Evolutionary conservation across 1,140 invertebrate species (phyloP).

Genomic region (Acromyrmex charruanus): DNA sequence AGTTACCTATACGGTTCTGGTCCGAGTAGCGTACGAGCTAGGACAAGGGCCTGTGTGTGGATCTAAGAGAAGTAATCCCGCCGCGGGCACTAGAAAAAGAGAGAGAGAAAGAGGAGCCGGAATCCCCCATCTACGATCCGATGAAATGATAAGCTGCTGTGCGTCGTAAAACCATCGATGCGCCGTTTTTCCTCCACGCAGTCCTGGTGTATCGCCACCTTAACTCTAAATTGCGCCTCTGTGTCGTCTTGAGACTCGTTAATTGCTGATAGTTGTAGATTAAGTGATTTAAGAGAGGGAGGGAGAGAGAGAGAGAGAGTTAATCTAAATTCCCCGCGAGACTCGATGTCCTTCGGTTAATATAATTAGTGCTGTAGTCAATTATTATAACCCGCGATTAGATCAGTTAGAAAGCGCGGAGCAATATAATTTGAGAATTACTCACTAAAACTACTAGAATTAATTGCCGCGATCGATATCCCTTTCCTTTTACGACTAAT

Average conservation of each 20-base stretch:
- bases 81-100: background rate
- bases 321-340: background rate
- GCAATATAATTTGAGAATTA: conserved; percentile 16
- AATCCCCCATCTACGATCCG: conserved; percentile 59
- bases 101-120: conserved; percentile 18
- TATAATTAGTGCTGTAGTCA: background rate
- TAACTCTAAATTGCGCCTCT: conserved; percentile 57
- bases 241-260: conserved; percentile 39
- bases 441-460: background rate
- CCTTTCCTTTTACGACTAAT: background rate
- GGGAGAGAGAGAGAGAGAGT: background rate
- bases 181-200: conserved; percentile 36
- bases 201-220: conserved; percentile 22
- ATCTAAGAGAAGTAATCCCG: conserved; percentile 57
- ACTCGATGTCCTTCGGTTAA: background rate
- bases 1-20: conserved; percentile 45
- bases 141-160: conserved; percentile 60
- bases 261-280: conserved; percentile 50
- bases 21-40: conserved; percentile 9
- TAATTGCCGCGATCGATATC: background rate
- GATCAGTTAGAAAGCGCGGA: background rate
- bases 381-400: conserved; percentile 17
- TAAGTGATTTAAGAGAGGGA: conserved; percentile 42
- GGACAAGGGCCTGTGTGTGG: conserved; percentile 52
- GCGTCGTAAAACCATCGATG: conserved; percentile 56